Conservation (phyloP, 2,888 invertebrate genomes). For the Malacosoma neustria region DNA sequence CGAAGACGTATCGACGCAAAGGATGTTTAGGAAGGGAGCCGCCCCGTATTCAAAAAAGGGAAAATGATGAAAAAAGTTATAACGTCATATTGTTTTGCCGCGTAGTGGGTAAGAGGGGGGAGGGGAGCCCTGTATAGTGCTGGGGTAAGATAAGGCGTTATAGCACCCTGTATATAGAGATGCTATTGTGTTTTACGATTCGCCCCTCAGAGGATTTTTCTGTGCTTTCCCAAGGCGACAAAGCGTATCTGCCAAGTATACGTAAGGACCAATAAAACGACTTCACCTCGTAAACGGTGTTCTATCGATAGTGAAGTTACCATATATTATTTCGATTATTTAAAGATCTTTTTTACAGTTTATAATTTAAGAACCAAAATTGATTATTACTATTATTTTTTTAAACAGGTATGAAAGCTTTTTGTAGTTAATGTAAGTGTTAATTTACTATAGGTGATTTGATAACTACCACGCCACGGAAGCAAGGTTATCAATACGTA, state of each 20-base stretch:
- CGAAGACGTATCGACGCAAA: slow-evolving; percentile 50
- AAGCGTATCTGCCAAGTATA: neutral
- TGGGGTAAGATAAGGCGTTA: slow-evolving; percentile 61
- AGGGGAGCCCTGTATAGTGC: slow-evolving; percentile 56
- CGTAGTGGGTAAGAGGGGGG: slow-evolving; percentile 43
- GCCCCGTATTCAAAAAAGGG: slow-evolving; percentile 65
- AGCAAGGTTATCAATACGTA: no score
- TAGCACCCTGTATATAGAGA: slow-evolving; percentile 46
- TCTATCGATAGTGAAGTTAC: no score
- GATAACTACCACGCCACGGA: no score
- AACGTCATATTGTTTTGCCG: slow-evolving; percentile 74
- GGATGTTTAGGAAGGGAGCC: slow-evolving; percentile 51
- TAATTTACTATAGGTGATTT: no score
- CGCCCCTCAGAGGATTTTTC: slow-evolving; percentile 40
- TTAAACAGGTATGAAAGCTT: no score
- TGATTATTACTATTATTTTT: no score
- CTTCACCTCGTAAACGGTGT: neutral
- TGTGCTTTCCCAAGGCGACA: neutral
- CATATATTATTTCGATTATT: no score
- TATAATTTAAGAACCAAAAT: no score
- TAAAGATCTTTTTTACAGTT: no score
- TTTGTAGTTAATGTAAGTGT: no score
- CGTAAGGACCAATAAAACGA: neutral
- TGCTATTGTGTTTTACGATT: slow-evolving; percentile 48
- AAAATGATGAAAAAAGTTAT: slow-evolving; percentile 70